Conservation (phyloP, 1,140 invertebrate species). For the Cyrtorhinus lividipennis region DNA sequence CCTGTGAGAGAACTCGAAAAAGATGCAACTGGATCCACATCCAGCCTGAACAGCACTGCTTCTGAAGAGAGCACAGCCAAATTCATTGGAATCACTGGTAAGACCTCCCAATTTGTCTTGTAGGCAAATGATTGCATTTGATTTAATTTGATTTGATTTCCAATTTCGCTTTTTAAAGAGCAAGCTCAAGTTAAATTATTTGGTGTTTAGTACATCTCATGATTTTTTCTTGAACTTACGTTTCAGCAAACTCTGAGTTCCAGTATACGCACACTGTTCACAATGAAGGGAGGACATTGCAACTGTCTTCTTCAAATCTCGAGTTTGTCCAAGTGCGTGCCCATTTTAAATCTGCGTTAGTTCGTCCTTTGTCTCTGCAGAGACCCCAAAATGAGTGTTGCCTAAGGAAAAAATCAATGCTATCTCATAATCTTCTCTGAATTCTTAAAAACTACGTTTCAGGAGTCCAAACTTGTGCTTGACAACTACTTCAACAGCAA, state of each 20-base stretch:
- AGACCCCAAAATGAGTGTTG: background rate
- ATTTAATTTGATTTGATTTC: background rate
- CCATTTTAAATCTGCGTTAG: background rate
- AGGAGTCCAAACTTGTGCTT: too few relatives aligned
- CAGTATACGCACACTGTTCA: background rate
- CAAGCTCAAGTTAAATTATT: background rate
- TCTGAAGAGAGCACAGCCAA: slow-evolving; percentile 49
- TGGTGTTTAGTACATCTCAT: too few relatives aligned
- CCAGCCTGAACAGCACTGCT: slow-evolving; percentile 53
- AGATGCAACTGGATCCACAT: slow-evolving; percentile 45
- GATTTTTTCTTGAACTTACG: too few relatives aligned
- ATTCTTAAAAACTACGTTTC: too few relatives aligned
- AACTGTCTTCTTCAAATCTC: background rate
- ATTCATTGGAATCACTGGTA: background rate
- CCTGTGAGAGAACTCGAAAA: slow-evolving; percentile 46
- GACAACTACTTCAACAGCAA: too few relatives aligned
- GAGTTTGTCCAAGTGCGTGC: background rate
- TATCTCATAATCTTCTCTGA: background rate
- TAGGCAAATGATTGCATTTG: too few relatives aligned
- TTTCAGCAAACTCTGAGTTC: background rate
- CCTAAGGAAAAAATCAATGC: background rate
- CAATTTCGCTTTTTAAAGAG: background rate
- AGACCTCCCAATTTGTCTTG: background rate
- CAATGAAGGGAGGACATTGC: background rate
- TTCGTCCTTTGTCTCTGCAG: background rate